Conservation (phyloP, 2,113 vertebrate genomes). For the Hydropotes inermis region DNA sequence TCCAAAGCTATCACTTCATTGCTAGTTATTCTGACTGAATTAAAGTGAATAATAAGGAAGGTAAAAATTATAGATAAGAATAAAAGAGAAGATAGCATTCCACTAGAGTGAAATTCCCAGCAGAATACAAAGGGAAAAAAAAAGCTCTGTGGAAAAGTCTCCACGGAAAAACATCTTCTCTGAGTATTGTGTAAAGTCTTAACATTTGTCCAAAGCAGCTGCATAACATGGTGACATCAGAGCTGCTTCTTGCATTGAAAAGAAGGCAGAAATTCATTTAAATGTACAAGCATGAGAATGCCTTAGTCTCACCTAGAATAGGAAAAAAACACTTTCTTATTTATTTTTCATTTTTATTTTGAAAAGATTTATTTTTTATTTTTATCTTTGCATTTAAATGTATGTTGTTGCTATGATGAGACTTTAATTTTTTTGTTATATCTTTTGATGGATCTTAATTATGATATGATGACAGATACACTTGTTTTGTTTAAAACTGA, state of each 20-base stretch:
- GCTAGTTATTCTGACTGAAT: background rate
- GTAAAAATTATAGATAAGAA: background rate
- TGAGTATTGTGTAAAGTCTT: background rate
- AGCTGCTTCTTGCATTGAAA: background rate
- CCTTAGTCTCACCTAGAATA: background rate
- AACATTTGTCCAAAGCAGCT: background rate
- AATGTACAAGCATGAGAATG: background rate
- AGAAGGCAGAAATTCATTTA: background rate
- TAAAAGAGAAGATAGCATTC: background rate
- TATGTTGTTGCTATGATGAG: background rate
- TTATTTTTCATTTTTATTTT: background rate
- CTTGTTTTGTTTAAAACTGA: constrained; percentile 1
- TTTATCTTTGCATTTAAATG: background rate
- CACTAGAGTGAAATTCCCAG: background rate
- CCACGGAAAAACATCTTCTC: background rate
- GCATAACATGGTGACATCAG: background rate
- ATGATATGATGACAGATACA: background rate
- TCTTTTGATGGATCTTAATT: background rate
- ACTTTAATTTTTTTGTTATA: background rate
- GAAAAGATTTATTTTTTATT: background rate
- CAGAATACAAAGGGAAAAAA: background rate
- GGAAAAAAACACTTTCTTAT: background rate
- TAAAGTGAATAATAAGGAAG: background rate
- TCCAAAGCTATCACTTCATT: background rate
- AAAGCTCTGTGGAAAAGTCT: background rate